Evolutionary conservation across 2,113 vertebrate genomes (phyloP), one percentile per base, ranked within the genome.

Genomic region (Salvator merianae): DNA sequence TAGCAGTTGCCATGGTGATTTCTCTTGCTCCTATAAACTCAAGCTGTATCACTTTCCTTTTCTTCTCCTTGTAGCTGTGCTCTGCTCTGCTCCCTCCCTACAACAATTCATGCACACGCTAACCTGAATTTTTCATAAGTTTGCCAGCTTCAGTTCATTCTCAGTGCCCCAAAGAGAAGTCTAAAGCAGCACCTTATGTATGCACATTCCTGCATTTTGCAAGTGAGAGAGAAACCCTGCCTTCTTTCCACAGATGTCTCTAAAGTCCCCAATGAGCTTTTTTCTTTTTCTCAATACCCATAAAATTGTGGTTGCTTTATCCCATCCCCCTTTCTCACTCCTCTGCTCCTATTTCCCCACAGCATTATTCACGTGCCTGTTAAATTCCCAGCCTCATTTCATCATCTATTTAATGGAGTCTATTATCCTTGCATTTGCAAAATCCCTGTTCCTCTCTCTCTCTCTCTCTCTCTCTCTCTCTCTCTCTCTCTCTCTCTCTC

Each of bases 1-100:
- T 79, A 32, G 38, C 81, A 43, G 90, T 91, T 91, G 85, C 90
- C 88, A 91, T 91, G 90, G 83, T 20, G 43, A 89, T 84, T 82
- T 75, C 77, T 71, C 75, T 72, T 84, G 81, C 77, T 70, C 77
- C 65, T 85, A 78, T 55, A 81, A 74, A 71, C 66, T 38, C 53
- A 71, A 55, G 66, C 87, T 68, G 73, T 18, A 47, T 77, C 40
- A 13, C 65, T 71, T 85, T 50, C 63, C 62, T n/a, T n/a, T 47
- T 73, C 53, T 26, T 26, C 78, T n/a, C 1, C n/a, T 26, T 10
- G 2, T 20, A 1, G 2, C 50, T 65, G 5, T 16, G 7, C 47
- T 53, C 36, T 22, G 20, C 32, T 72, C 34, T 8, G 8, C 50
- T 24, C 80, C 8, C 0, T 18, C n/a, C 38, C 18, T 2, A 12